These are phyloP conservation scores for Cataglyphis hispanica DNA, from an alignment of 1,140 invertebrate genomes.

Conservation along the genomic window DNA sequence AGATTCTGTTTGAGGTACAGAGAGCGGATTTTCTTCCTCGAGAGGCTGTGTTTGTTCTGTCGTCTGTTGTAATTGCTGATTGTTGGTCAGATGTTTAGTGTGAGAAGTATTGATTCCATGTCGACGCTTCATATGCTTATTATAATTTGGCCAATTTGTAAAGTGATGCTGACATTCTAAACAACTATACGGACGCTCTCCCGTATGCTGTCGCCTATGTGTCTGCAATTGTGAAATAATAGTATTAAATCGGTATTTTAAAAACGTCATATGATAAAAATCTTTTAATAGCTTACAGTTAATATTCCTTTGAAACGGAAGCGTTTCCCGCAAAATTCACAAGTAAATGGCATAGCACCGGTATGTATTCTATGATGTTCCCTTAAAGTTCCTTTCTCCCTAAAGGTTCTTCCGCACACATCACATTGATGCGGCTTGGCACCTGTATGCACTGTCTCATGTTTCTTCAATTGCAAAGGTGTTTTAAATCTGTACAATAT, in stretches of 20 bases:
- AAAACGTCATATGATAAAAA: neutral
- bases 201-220: constrained; percentile 89
- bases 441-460: constrained; percentile 89
- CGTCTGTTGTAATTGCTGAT: constrained; percentile 72
- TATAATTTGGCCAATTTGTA: constrained; percentile 92
- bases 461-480: constrained; percentile 86
- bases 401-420: constrained; percentile 91
- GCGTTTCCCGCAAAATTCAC: constrained; percentile 90
- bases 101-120: constrained; percentile 88
- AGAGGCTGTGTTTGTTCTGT: constrained; percentile 69
- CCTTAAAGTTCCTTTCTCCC: constrained; percentile 88
- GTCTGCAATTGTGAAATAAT: constrained; percentile 81
- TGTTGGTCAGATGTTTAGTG: constrained; percentile 80
- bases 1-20: constrained; percentile 71
- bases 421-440: constrained; percentile 92
- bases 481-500: constrained; percentile 86
- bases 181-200: constrained; percentile 88
- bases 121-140: constrained; percentile 91
- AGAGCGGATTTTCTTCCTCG: constrained; percentile 62
- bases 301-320: constrained; percentile 91
- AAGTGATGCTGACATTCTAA: constrained; percentile 89
- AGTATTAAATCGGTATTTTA: constrained; percentile 1
- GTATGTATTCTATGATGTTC: constrained; percentile 92
- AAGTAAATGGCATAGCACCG: constrained; percentile 93
- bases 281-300: constrained; percentile 83